Evolutionary conservation across 2,113 vertebrate genomes (phyloP), one percentile per base, ranked within the genome.

Genomic region (Azemiops feae): DNA sequence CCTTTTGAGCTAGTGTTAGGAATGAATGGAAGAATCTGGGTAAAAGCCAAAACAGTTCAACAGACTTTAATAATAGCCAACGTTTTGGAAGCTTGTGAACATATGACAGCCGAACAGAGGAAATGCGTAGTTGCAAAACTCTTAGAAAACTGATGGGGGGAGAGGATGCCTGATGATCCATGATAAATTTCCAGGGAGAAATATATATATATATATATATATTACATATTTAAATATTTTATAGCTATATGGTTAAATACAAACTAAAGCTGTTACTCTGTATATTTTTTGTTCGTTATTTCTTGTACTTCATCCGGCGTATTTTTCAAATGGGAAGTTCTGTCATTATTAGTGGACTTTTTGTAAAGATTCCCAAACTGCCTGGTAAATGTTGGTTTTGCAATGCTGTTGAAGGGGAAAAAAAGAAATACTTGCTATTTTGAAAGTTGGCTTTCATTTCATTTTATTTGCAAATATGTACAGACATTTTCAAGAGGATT

Each of bases 1-100:
- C 99, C 99, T 0, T 97, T 98, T 92, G 99, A 99, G 94, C 96
- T 99, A 96, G 99, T 99, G 34, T 97, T 99, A 91, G 99, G 99
- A 57, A 98, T 99, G 98, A 99, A 99, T 90, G 99, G 99, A 92
- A 98, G 99, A 91, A 97, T 99, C 94, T 99, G 99, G 99, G 98
- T 99, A 88, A 98, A 98, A 69, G 97, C 99, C 22, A 97, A 97
- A 97, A 98, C 98, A 88, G 91, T 98, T 92, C 98, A 99, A 97
- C 98, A 98, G 97, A 99, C 98, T 11, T 97, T 99, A 96, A 98
- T 99, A 95, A 92, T 99, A 54, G 98, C 98, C 55, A 99, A 99
- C 95, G 97, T 99, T 91, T 97, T 99, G 96, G 99, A 99, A 97
- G 98, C 98, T 93, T 98, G 98, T 95, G 99, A 99, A 95, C 98